Conservation (phyloP, 2,888 invertebrate species). For the Drosophila algonquin region DNA sequence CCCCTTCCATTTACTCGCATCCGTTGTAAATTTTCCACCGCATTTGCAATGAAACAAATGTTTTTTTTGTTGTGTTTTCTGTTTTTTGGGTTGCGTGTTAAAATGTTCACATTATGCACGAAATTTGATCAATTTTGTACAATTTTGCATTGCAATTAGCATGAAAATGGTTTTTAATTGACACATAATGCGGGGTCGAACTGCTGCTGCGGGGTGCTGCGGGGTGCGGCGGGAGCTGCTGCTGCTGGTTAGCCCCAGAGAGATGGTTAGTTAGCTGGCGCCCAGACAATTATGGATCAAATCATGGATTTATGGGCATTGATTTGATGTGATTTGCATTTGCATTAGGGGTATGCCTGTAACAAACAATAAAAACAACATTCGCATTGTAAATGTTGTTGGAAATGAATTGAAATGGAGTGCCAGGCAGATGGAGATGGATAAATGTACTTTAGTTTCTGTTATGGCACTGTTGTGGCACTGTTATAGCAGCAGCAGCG, state of each 20-base stretch:
- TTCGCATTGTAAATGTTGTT: no score
- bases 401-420: not conserved
- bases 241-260: slow-evolving; percentile 39
- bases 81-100: slow-evolving; percentile 49
- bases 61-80: no score
- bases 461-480: no score
- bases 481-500: no score
- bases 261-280: slow-evolving; percentile 56
- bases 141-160: slow-evolving; percentile 40
- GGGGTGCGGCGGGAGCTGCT: no score
- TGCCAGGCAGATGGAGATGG: not conserved
- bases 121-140: slow-evolving; percentile 33
- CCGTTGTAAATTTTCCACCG: no score
- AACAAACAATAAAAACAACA: no score
- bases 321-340: not conserved
- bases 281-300: slow-evolving; percentile 16
- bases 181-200: slow-evolving; percentile 59
- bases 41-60: no score
- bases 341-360: not conserved
- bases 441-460: no score
- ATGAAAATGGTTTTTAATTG: slow-evolving; percentile 77
- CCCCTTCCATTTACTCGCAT: no score
- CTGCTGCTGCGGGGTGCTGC: no score
- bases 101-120: slow-evolving; percentile 11
- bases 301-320: not conserved